A percentile compares a stretch with the other conserved stretches of the same genome.
These are phyloP conservation scores for Leucophenga montana DNA, from an alignment of 2,888 invertebrate genomes.

Conservation along the genomic window DNA sequence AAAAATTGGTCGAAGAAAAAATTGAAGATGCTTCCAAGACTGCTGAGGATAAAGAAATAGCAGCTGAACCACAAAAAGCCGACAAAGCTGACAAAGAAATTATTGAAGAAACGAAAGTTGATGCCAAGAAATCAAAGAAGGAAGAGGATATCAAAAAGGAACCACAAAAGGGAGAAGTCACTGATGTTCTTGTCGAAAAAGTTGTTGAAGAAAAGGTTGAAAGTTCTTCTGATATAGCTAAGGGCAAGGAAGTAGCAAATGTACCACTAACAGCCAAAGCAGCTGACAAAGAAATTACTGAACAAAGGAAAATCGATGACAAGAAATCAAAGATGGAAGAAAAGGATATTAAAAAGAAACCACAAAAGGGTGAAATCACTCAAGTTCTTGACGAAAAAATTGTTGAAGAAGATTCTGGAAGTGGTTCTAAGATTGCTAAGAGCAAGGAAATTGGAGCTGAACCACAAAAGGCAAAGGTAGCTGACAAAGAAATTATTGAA, in stretches of 20 bases:
- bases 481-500: slow-evolving; percentile 24
- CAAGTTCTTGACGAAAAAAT: slow-evolving; percentile 22
- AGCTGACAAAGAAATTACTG: not conserved
- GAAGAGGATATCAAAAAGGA: slow-evolving; percentile 6
- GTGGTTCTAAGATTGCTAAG: slow-evolving; percentile 12
- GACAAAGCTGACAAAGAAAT: slow-evolving; percentile 21
- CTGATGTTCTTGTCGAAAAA: slow-evolving; percentile 30
- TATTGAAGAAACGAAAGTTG: slow-evolving; percentile 20
- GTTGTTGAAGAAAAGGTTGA: slow-evolving; percentile 27
- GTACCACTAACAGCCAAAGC: slow-evolving; percentile 28
- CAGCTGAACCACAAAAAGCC: slow-evolving; percentile 29
- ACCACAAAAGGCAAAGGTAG: not conserved
- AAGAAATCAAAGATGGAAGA: slow-evolving; percentile 37
- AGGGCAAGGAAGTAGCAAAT: not conserved
- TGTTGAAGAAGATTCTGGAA: slow-evolving; percentile 24
- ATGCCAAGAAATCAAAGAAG: slow-evolving; percentile 10
- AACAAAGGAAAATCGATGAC: slow-evolving; percentile 26
- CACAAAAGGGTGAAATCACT: not conserved
- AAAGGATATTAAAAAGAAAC: slow-evolving; percentile 28
- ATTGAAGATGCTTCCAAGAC: not conserved
- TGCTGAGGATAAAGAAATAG: not conserved
- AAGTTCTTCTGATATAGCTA: slow-evolving; percentile 7
- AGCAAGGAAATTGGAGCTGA: slow-evolving; percentile 6
- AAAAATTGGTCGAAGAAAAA: slow-evolving; percentile 32
- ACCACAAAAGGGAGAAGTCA: slow-evolving; percentile 21